Conservation (phyloP, 2,888 invertebrate genomes). For the Cryptocheilus praepositus region DNA sequence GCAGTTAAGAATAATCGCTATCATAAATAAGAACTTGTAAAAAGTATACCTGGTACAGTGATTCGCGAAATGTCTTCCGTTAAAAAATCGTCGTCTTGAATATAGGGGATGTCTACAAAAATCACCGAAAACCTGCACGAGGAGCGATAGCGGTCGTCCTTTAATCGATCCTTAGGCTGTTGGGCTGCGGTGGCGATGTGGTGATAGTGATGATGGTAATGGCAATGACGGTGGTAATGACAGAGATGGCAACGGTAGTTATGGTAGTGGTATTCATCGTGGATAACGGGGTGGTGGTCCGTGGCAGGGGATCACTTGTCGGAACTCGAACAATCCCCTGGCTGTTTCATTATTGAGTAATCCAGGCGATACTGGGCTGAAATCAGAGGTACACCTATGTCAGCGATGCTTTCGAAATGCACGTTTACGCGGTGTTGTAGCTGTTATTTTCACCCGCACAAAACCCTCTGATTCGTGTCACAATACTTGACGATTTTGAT, state of each 20-base stretch:
- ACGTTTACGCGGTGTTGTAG: too few species aligned
- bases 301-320: constrained; percentile 75
- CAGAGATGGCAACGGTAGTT: constrained; percentile 32
- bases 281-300: constrained; percentile 54
- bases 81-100: constrained; percentile 63
- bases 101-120: constrained; percentile 62
- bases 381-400: constrained; percentile 43
- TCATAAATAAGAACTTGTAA: constrained; percentile 72
- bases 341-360: constrained; percentile 73
- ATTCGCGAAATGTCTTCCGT: constrained; percentile 60
- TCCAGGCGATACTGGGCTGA: constrained; percentile 75
- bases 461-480: too few species aligned
- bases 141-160: constrained; percentile 58
- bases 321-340: constrained; percentile 73
- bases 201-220: constrained; percentile 48
- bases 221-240: constrained; percentile 48
- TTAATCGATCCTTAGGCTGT: constrained; percentile 46
- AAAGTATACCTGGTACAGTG: constrained; percentile 67
- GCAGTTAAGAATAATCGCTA: constrained; percentile 63
- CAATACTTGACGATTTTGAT: too few species aligned
- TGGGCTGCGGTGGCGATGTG: constrained; percentile 38
- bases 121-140: constrained; percentile 62
- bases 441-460: too few species aligned
- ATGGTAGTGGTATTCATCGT: constrained; percentile 29
- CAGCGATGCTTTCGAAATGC: too few species aligned